phyloP scores from a whole-genome alignment of 37 sponge, comb jelly and placozoan species.

The Oopsacas minuta region DNA sequence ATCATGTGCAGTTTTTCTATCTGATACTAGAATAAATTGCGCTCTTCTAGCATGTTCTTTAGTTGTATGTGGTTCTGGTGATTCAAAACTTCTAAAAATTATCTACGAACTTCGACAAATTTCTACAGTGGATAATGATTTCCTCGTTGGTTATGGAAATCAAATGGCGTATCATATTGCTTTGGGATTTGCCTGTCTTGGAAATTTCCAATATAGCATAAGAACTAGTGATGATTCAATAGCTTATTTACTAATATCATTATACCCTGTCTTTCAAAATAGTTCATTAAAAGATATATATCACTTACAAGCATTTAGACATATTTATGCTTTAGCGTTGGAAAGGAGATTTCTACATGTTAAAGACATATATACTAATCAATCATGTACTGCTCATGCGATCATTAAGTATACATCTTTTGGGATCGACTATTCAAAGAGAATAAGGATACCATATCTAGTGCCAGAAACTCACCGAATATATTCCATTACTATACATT shows the following conservation, averaged over 20 bases:
- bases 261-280: not conserved
- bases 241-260: not conserved
- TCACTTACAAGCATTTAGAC: conserved; percentile 7
- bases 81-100: conserved; percentile 53
- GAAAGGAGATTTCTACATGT: not conserved
- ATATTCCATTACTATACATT: not conserved
- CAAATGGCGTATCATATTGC: conserved; percentile 93
- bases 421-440: not conserved
- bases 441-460: not conserved
- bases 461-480: not conserved
- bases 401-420: not conserved
- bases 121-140: conserved; percentile 16
- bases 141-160: conserved; percentile 63
- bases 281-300: not conserved
- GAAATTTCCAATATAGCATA: conserved; percentile 23
- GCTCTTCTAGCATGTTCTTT: conserved; percentile 15
- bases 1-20: not conserved
- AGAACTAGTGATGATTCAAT: not conserved
- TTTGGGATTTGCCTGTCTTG: conserved; percentile 80
- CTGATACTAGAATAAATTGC: conserved; percentile 11
- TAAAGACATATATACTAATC: not conserved
- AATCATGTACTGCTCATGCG: not conserved
- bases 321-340: not conserved
- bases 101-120: conserved; percentile 37
- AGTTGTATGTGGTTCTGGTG: conserved; percentile 78